Percentiles rank a stretch among this genome's conserved stretches.
Evolutionary conservation across 1,140 invertebrate genomes (phyloP).

Genomic region (Drosophila subpulchrella): DNA sequence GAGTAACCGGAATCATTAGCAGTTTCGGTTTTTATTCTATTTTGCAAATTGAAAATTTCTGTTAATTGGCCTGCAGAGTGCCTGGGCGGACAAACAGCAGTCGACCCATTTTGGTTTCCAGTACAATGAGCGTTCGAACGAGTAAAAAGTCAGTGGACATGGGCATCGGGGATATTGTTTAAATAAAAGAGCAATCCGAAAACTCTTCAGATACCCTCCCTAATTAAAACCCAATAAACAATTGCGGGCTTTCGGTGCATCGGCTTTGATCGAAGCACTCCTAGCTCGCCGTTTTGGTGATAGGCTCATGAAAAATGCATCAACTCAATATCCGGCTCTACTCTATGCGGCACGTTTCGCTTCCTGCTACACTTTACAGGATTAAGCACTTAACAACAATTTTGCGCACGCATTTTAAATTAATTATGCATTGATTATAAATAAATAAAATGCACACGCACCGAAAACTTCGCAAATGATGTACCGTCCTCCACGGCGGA

Average conservation of each 20-base stretch:
- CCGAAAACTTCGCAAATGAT: slow-evolving; percentile 44
- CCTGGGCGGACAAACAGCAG: neutral
- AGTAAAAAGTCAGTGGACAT: neutral
- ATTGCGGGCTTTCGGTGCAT: neutral
- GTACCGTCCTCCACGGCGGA: slow-evolving; percentile 1
- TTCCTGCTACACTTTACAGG: slow-evolving; percentile 58
- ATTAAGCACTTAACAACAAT: slow-evolving; percentile 77
- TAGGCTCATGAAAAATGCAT: slow-evolving; percentile 18
- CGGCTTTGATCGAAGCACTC: neutral
- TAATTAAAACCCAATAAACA: slow-evolving; percentile 8
- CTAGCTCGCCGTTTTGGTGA: slow-evolving; percentile 10
- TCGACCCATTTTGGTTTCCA: neutral
- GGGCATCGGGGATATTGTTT: neutral
- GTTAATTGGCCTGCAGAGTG: slow-evolving; percentile 15
- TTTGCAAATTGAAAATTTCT: slow-evolving; percentile 18
- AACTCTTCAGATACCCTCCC: neutral
- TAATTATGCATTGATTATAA: slow-evolving; percentile 78
- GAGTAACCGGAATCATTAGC: slow-evolving; percentile 31
- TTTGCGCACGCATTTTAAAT: slow-evolving; percentile 79
- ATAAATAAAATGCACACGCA: slow-evolving; percentile 77
- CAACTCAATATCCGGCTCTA: neutral
- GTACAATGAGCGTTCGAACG: neutral
- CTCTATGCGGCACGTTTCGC: neutral
- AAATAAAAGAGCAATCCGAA: neutral
- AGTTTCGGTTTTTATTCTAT: slow-evolving; percentile 34